Conservation (phyloP, 2,113 vertebrate genomes). For the Polyodon spathula region DNA sequence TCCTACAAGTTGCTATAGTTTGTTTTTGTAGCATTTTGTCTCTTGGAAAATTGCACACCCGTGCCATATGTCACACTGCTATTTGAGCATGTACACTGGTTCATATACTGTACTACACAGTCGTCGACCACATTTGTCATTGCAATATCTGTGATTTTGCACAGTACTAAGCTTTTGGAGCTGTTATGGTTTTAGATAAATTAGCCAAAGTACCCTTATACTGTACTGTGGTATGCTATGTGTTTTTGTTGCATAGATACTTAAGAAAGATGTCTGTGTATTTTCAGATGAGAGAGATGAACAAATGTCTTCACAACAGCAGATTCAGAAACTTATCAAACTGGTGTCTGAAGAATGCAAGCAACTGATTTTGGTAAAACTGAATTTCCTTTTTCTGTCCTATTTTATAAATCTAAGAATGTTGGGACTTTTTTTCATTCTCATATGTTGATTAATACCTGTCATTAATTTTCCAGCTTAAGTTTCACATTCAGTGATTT, state of each 20-base stretch:
- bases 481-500: too few species aligned
- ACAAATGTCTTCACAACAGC: constrained; percentile 43
- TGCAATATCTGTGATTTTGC: too few species aligned
- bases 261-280: background rate
- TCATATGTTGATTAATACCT: background rate
- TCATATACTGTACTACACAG: too few species aligned
- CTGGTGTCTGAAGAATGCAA: constrained; percentile 65
- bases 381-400: constrained; percentile 26
- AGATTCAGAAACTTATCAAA: constrained; percentile 56
- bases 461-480: too few species aligned
- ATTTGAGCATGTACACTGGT: too few species aligned
- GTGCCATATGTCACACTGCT: too few species aligned
- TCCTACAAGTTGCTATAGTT: too few species aligned
- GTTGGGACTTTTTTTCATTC: background rate
- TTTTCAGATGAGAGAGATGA: constrained; percentile 40
- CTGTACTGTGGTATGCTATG: background rate
- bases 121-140: too few species aligned
- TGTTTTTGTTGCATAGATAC: background rate
- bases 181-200: too few species aligned
- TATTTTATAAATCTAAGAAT: background rate
- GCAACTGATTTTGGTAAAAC: constrained; percentile 37
- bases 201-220: background rate
- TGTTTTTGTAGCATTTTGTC: too few species aligned
- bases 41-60: too few species aligned
- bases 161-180: too few species aligned